Conservation (phyloP, 2,797 vertebrate genomes). For the Gambelia wislizenii region DNA sequence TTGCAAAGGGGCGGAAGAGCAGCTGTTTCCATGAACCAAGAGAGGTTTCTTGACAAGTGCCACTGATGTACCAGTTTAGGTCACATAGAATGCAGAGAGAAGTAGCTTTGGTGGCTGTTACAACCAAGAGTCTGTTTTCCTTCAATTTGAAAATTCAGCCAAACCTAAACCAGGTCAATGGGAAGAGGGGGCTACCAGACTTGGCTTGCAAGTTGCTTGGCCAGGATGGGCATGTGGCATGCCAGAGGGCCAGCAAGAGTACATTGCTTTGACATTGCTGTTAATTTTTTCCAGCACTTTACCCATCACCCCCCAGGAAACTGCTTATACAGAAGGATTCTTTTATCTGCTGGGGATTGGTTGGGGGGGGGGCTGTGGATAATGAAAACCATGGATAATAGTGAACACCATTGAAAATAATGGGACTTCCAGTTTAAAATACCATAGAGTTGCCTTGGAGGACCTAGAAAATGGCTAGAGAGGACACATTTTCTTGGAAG, state of each 20-base stretch:
- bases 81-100: too few relatives aligned
- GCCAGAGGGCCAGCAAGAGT: too few relatives aligned
- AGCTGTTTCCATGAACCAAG: not conserved
- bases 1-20: not conserved
- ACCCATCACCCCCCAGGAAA: not conserved
- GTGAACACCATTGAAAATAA: too few relatives aligned
- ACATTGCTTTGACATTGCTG: too few relatives aligned
- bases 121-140: not conserved
- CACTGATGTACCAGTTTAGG: not conserved
- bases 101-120: not conserved
- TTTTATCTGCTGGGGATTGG: too few relatives aligned
- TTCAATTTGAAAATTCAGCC: not conserved
- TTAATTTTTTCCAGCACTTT: not conserved
- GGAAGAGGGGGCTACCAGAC: not conserved
- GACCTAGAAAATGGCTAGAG: too few relatives aligned
- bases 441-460: too few relatives aligned
- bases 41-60: not conserved
- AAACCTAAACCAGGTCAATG: not conserved
- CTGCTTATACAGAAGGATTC: too few relatives aligned
- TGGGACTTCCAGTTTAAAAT: too few relatives aligned
- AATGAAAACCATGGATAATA: too few relatives aligned
- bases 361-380: too few relatives aligned
- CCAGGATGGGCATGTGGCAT: not conserved
- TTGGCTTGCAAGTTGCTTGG: not conserved
- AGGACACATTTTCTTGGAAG: too few relatives aligned